Conservation (phyloP, 30 jellyfish, hydroid and myxozoan genomes). For the Cassiopea xamachana region DNA sequence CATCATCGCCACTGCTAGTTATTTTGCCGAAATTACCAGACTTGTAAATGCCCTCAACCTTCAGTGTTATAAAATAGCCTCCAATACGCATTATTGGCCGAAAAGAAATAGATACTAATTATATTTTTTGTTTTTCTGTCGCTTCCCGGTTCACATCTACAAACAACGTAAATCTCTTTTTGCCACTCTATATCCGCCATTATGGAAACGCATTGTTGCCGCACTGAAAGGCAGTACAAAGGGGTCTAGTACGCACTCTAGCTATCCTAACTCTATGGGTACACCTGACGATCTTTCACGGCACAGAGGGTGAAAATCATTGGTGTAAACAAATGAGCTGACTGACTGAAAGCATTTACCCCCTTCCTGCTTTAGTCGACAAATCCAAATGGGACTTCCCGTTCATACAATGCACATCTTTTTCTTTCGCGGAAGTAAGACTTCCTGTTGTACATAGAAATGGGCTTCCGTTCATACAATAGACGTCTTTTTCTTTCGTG, state of each 20-base stretch:
- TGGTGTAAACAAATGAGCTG: no score
- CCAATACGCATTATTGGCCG: neutral
- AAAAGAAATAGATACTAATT: neutral
- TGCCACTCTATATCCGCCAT: constrained; percentile 16
- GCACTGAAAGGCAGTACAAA: neutral
- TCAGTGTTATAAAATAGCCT: neutral
- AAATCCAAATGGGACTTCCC: no score
- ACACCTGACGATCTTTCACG: no score
- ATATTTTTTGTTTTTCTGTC: neutral
- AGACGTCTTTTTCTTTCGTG: no score
- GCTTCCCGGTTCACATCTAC: neutral
- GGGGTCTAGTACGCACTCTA: neutral
- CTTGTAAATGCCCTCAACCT: neutral
- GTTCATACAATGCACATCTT: no score
- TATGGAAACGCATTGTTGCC: neutral
- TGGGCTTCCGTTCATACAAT: no score
- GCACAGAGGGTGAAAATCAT: no score
- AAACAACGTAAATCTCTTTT: neutral
- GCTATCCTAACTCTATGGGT: no score
- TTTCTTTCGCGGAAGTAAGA: no score
- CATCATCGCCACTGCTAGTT: neutral
- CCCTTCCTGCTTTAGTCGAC: no score
- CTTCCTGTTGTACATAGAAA: no score
- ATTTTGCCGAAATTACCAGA: neutral
- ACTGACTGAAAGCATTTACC: no score